Conservation (phyloP, 2,113 vertebrate genomes). For the Trinectes maculatus region DNA sequence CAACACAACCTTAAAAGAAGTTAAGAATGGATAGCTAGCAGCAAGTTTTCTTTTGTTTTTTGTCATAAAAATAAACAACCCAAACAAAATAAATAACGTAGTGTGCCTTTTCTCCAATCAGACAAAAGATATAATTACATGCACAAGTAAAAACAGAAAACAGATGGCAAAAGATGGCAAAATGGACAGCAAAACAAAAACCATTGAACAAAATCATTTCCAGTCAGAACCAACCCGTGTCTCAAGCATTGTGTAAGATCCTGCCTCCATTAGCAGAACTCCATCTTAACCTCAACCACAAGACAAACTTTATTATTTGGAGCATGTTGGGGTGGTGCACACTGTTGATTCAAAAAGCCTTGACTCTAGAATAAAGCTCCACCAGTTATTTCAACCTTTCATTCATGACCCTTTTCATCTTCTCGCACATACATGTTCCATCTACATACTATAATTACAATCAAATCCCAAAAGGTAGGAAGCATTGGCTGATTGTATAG, state of each 20-base stretch:
- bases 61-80: slow-evolving; percentile 48
- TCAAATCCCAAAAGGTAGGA: slow-evolving; percentile 26
- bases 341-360: background rate
- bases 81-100: slow-evolving; percentile 51
- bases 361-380: background rate
- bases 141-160: slow-evolving; percentile 56
- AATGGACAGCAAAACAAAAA: slow-evolving; percentile 25
- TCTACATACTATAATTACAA: slow-evolving; percentile 14
- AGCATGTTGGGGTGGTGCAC: background rate
- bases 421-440: slow-evolving; percentile 9
- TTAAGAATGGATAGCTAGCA: slow-evolving; percentile 70
- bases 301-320: background rate
- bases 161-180: slow-evolving; percentile 44
- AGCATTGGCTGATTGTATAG: slow-evolving; percentile 15
- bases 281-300: slow-evolving; percentile 5
- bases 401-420: slow-evolving; percentile 1
- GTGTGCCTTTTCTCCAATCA: slow-evolving; percentile 30
- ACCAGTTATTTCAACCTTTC: background rate
- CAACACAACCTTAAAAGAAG: slow-evolving; percentile 58
- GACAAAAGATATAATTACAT: slow-evolving; percentile 44
- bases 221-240: background rate
- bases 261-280: background rate
- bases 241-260: background rate
- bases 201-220: slow-evolving; percentile 3
- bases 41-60: slow-evolving; percentile 49